A percentile compares a stretch with the other conserved stretches of the same genome.
Evolutionary conservation across 1,140 invertebrate species (phyloP).

Genomic region (Triops longicaudatus): DNA sequence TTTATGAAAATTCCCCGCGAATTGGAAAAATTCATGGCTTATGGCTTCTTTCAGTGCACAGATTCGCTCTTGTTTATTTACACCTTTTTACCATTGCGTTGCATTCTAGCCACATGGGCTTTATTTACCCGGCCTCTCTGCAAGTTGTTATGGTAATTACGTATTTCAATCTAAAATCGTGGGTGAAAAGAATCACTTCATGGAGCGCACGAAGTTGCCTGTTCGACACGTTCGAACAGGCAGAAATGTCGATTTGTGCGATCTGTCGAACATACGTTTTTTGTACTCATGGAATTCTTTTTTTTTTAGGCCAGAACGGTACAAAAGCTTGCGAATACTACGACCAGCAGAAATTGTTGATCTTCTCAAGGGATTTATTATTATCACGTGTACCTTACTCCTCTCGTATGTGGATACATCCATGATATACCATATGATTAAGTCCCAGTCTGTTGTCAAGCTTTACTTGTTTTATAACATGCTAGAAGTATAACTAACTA

Average conservation of each 20-base stretch:
- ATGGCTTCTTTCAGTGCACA: slow-evolving; percentile 94
- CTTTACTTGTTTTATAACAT: slow-evolving; percentile 99
- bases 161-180: not conserved
- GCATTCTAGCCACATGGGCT: slow-evolving; percentile 74
- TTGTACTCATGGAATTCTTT: not conserved
- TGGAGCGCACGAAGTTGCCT: too few species aligned
- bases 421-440: slow-evolving; percentile 97
- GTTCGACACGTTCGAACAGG: too few species aligned
- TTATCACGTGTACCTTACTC: slow-evolving; percentile 71
- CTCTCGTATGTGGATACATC: slow-evolving; percentile 92
- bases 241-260: too few species aligned
- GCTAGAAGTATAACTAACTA: slow-evolving; percentile 69
- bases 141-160: slow-evolving; percentile 55
- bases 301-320: not conserved
- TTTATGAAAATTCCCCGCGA: slow-evolving; percentile 94
- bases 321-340: slow-evolving; percentile 41
- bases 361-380: slow-evolving; percentile 81
- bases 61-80: slow-evolving; percentile 97
- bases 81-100: slow-evolving; percentile 90
- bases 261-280: too few species aligned
- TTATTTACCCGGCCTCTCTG: slow-evolving; percentile 60
- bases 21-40: slow-evolving; percentile 85
- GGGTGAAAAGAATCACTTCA: too few species aligned
- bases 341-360: slow-evolving; percentile 94
- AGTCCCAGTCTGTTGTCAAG: slow-evolving; percentile 97